Evolutionary conservation across 2,888 invertebrate genomes (phyloP).

Genomic region (Polydesmus complanatus): DNA sequence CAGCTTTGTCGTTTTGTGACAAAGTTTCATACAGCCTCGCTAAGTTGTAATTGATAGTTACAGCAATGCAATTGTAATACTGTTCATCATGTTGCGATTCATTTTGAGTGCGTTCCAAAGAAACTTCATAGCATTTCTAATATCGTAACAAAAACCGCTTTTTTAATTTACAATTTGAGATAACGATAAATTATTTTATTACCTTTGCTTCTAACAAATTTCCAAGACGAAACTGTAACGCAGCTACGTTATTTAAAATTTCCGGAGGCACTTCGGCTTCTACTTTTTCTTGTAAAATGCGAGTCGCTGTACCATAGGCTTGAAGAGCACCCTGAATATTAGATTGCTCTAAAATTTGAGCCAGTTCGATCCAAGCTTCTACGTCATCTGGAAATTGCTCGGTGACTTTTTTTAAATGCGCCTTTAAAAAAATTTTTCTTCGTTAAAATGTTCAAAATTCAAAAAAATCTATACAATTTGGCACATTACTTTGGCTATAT

Average conservation of each 20-base stretch:
- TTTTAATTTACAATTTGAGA: neutral
- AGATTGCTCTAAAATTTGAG: constrained; percentile 91
- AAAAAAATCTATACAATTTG: neutral
- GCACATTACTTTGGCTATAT: constrained; percentile 53
- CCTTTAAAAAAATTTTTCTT: constrained; percentile 36
- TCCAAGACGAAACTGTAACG: constrained; percentile 68
- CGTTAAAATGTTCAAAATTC: constrained; percentile 15
- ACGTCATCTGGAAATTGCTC: constrained; percentile 97
- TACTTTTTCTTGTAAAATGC: constrained; percentile 80
- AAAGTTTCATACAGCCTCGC: constrained; percentile 86
- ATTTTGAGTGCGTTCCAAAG: constrained; percentile 63
- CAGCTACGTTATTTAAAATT: constrained; percentile 93
- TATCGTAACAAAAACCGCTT: neutral
- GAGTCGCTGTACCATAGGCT: constrained; percentile 86
- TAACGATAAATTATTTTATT: neutral
- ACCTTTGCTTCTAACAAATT: constrained; percentile 70
- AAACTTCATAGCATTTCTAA: constrained; percentile 55
- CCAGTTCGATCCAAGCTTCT: constrained; percentile 98
- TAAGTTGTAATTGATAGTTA: constrained; percentile 91
- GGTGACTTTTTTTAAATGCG: constrained; percentile 79
- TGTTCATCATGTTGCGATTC: constrained; percentile 79
- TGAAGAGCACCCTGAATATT: constrained; percentile 75
- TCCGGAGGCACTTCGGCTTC: constrained; percentile 92
- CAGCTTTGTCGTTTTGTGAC: constrained; percentile 83
- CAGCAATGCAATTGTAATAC: constrained; percentile 90